A percentile compares a stretch with the other conserved stretches of the same genome.
Evolutionary conservation across 2,888 invertebrate species (phyloP).

Genomic region (Xylocampa areola): DNA sequence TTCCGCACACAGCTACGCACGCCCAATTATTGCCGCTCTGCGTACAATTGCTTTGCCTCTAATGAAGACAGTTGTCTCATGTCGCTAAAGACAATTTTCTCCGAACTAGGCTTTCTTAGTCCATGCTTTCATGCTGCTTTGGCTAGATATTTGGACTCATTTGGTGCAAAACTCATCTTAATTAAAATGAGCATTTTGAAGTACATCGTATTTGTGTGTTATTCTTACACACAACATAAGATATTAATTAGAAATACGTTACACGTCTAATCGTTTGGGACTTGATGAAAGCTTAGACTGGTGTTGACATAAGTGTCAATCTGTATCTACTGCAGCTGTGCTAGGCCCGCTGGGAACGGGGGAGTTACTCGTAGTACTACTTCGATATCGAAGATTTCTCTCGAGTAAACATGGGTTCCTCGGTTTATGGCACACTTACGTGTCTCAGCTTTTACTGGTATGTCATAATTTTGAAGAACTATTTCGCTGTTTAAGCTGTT

Average conservation of each 20-base stretch:
- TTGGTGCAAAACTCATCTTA: background rate
- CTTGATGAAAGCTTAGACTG: constrained; percentile 24
- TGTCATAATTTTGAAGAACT: constrained; percentile 15
- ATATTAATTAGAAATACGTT: constrained; percentile 32
- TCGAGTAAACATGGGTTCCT: constrained; percentile 57
- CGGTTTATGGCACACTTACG: constrained; percentile 41
- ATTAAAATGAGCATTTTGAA: too few relatives aligned
- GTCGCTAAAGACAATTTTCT: constrained; percentile 63
- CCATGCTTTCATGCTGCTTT: constrained; percentile 3
- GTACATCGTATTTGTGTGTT: background rate
- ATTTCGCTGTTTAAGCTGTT: too few relatives aligned
- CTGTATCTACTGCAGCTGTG: constrained; percentile 41
- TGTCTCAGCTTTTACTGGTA: constrained; percentile 19
- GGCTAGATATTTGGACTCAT: background rate
- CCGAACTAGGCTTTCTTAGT: constrained; percentile 30
- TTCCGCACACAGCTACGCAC: constrained; percentile 63
- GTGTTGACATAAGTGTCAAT: constrained; percentile 50
- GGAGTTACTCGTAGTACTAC: constrained; percentile 14
- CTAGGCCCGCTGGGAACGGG: constrained; percentile 22
- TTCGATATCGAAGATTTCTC: constrained; percentile 68
- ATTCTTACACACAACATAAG: background rate
- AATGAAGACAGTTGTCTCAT: constrained; percentile 72
- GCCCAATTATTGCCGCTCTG: constrained; percentile 69
- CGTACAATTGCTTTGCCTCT: constrained; percentile 70
- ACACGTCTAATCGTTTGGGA: constrained; percentile 15